phyloP scores from a whole-genome alignment of 2,888 invertebrate species.

The Copidosoma aretas region DNA sequence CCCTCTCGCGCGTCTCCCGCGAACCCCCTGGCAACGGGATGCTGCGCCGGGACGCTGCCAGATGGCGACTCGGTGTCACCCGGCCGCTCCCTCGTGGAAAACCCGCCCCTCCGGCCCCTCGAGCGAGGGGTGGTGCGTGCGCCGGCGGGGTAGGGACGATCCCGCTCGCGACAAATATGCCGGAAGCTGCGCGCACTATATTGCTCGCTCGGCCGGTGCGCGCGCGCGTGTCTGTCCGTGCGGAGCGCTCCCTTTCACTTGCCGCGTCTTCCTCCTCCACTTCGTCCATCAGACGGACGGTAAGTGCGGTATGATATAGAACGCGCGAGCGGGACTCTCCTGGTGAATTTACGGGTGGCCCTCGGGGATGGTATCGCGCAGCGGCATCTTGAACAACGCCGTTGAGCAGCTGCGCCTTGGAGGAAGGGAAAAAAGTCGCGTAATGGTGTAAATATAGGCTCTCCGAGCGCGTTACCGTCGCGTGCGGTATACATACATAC shows the following conservation, averaged over 20 bases:
- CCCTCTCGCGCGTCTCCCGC: conserved; percentile 34
- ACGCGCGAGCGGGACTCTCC: conserved; percentile 46
- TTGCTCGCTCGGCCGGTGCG: conserved; percentile 36
- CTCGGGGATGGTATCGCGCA: conserved; percentile 50
- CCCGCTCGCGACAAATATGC: conserved; percentile 40
- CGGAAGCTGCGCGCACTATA: conserved; percentile 47
- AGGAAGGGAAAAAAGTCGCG: conserved; percentile 47
- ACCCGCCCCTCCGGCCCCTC: conserved; percentile 18
- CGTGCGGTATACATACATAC: no score
- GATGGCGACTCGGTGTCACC: conserved; percentile 38
- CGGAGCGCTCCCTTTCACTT: conserved; percentile 4
- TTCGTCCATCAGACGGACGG: neutral
- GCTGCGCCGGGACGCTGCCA: conserved; percentile 34
- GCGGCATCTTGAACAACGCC: conserved; percentile 59
- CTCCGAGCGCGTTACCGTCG: conserved; percentile 33
- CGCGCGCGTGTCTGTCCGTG: conserved; percentile 49
- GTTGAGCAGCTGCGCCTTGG: conserved; percentile 54
- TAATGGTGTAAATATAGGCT: conserved; percentile 63
- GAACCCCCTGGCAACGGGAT: conserved; percentile 38
- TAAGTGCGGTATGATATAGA: neutral
- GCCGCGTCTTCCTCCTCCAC: neutral
- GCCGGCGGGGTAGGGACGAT: conserved; percentile 35
- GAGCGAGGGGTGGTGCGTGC: conserved; percentile 22
- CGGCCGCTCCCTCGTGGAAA: conserved; percentile 10
- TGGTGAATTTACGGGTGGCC: conserved; percentile 54